Evolutionary conservation across 2,888 invertebrate genomes (phyloP), one percentile per base, ranked within the genome.

Genomic region (Xestia rhomboidea): DNA sequence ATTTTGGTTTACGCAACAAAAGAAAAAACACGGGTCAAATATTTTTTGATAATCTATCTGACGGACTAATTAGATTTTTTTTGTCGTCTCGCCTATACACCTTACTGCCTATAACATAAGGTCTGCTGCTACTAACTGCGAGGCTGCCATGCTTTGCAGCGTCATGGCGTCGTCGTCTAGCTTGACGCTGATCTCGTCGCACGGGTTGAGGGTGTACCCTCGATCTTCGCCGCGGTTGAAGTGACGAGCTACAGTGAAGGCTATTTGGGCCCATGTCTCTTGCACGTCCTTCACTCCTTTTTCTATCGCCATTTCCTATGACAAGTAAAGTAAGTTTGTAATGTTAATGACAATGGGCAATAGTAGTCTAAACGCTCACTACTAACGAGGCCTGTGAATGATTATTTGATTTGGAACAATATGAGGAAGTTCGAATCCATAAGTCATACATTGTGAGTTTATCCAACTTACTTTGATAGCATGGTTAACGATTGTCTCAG

Each of bases 141-240:
- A 98, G 0, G 98, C 98, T 0, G 98, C 98, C 98, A 99, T 99
- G 87, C 98, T 98, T 95, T 99, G 99, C 73, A 99, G 96, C 90
- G 98, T 98, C 98, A 99, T 98, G 76, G 98, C 97, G 91, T 99
- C 99, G 89, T 99, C 99, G 91, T 99, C 99, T 6, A 99, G 93
- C 62, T 98, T 97, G 91, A 98, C 98, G 80, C 97, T 97, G 77
- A 99, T 97, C 86, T 99, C 99, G 86, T 99, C 99, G 64, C 98
- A 97, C 0, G 98, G 97, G 69, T 98, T 99, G 69, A 99, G 97
- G 57, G 98, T 97, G 89, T 97, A 97, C 2, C 99, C 99, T 10
- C 99, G 97, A 91, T 99, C 98, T 84, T 98, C 98, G 2, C 95
- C 97, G 24, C 98, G 98, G 94, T 98, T 98, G 90, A 95, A 97